Evolutionary conservation across 2,113 vertebrate genomes (phyloP).

Genomic region (Trogon melanurus): DNA sequence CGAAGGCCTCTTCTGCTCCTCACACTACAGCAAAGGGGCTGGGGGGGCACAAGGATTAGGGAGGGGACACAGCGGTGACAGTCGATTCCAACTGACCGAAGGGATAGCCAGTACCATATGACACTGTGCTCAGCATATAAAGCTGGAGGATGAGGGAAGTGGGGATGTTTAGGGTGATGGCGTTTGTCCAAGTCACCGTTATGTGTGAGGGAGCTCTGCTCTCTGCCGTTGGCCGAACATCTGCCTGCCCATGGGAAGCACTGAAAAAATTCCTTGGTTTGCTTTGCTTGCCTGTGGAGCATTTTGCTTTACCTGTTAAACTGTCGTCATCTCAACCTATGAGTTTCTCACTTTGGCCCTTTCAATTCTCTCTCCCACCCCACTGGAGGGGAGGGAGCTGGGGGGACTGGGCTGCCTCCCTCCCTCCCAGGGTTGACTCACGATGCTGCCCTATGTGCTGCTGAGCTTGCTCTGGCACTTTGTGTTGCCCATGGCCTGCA

Average conservation of each 20-base stretch:
- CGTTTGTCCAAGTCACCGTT: fast-evolving
- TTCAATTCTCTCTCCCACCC: neutral
- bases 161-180: fast-evolving
- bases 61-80: neutral
- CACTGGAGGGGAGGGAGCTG: neutral
- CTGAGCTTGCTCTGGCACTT: neutral
- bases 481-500: neutral
- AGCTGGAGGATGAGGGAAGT: neutral
- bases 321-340: no score
- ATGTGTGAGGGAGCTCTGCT: fast-evolving
- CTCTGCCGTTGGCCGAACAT: neutral
- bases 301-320: no score
- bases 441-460: no score
- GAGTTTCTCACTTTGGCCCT: neutral
- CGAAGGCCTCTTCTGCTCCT: neutral
- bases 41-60: neutral
- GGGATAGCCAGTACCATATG: no score
- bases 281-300: no score
- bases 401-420: no score
- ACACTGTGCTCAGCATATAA: neutral
- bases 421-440: neutral
- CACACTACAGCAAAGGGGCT: neutral
- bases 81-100: neutral
- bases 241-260: no score
- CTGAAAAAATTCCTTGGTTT: no score